phyloP scores from a whole-genome alignment of 1,140 invertebrate species.

The Bombus fervidus region DNA sequence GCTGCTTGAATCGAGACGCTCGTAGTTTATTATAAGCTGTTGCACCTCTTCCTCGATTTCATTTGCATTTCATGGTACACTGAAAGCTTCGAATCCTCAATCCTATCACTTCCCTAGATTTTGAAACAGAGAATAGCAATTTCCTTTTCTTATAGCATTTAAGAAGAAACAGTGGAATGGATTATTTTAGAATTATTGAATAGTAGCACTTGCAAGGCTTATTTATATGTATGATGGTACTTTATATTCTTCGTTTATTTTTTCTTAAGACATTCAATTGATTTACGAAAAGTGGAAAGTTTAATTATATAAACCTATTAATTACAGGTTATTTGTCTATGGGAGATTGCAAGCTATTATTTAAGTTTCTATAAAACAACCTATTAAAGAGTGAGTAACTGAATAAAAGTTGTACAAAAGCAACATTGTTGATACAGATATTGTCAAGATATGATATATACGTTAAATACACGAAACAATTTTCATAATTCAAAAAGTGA shows the following conservation, averaged over 20 bases:
- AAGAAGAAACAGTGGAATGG: background rate
- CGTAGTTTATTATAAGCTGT: conserved; percentile 21
- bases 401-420: no score
- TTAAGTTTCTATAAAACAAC: no score
- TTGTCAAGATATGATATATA: no score
- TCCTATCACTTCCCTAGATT: background rate
- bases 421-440: no score
- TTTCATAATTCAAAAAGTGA: no score
- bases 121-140: no score
- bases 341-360: no score
- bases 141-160: background rate
- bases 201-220: background rate
- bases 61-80: background rate
- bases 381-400: no score
- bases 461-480: no score
- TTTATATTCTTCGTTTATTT: background rate
- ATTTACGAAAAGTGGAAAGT: background rate
- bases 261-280: background rate
- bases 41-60: background rate
- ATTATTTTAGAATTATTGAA: background rate
- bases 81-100: no score
- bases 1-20: background rate
- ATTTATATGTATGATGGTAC: background rate
- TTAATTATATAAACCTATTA: background rate
- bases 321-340: background rate